Percentiles rank a stretch among this genome's conserved stretches.
These are phyloP conservation scores for Eledone cirrhosa DNA, from an alignment of 2,888 invertebrate genomes.

Conservation along the genomic window DNA sequence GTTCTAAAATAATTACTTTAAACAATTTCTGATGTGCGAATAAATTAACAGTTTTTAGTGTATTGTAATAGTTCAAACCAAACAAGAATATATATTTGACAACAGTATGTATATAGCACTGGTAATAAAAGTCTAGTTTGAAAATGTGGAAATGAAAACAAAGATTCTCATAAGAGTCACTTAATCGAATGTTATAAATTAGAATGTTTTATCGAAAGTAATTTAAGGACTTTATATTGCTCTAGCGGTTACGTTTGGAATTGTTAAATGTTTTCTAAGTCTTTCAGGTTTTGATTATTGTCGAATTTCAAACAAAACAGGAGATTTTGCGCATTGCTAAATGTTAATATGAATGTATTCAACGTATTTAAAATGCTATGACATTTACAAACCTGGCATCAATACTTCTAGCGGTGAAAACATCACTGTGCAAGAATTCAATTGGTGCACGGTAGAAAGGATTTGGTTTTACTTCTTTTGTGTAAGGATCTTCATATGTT, in stretches of 20 bases:
- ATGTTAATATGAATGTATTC: neutral
- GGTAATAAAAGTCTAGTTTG: too few species aligned
- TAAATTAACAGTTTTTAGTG: neutral
- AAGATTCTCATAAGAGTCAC: too few species aligned
- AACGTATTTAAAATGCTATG: neutral
- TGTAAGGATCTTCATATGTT: slow-evolving; percentile 35
- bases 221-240: too few species aligned
- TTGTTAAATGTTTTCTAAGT: too few species aligned
- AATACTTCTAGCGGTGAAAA: slow-evolving; percentile 32
- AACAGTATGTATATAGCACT: too few species aligned
- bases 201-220: neutral
- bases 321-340: too few species aligned
- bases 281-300: too few species aligned
- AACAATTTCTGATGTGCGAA: neutral
- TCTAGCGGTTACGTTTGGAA: too few species aligned
- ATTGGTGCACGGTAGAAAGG: slow-evolving; percentile 38
- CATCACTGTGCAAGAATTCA: slow-evolving; percentile 30
- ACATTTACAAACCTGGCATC: slow-evolving; percentile 15
- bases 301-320: too few species aligned
- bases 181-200: neutral
- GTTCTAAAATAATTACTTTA: neutral
- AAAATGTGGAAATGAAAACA: too few species aligned
- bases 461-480: slow-evolving; percentile 32
- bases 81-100: too few species aligned
- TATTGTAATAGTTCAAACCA: neutral